A percentile compares a stretch with the other conserved stretches of the same genome.
These are phyloP conservation scores for Odontocolon sp. DNA, from an alignment of 2,888 invertebrate genomes.

Conservation along the genomic window DNA sequence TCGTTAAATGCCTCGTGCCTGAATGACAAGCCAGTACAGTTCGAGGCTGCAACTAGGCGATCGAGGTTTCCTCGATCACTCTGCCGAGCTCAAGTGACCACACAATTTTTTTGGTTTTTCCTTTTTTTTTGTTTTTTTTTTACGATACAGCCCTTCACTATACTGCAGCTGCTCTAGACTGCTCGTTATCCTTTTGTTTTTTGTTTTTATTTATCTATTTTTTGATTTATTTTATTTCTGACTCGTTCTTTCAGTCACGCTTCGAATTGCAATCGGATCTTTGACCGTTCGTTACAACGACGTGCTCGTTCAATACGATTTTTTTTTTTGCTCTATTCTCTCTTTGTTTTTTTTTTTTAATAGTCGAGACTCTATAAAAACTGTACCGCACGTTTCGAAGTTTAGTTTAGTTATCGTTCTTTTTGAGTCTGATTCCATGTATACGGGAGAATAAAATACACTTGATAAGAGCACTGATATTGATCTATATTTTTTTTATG, in stretches of 20 bases:
- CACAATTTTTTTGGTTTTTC: neutral
- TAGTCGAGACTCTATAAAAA: conserved; percentile 19
- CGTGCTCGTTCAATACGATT: conserved; percentile 29
- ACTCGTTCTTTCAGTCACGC: conserved; percentile 14
- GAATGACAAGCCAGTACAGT: neutral
- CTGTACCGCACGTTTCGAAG: conserved; percentile 5
- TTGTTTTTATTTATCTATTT: neutral
- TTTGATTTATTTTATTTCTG: neutral
- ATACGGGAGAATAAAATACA: too few species aligned
- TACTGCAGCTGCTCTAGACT: neutral
- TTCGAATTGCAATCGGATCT: conserved; percentile 13
- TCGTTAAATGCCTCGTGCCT: neutral
- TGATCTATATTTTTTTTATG: conserved; percentile 4
- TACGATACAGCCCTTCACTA: conserved; percentile 16
- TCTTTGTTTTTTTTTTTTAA: conserved; percentile 1
- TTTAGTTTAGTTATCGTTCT: too few species aligned
- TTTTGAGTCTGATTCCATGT: too few species aligned
- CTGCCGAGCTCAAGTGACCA: neutral
- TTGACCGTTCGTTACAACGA: conserved; percentile 28
- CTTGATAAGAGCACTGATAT: conserved; percentile 14
- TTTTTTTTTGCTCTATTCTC: too few species aligned
- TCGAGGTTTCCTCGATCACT: neutral
- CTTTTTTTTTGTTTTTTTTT: too few species aligned
- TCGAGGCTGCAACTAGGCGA: neutral
- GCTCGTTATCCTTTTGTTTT: neutral